Base-by-base conservation (phyloP, 30 jellyfish, hydroid and myxozoan genomes). In the Pelagia noctiluca region DNA sequence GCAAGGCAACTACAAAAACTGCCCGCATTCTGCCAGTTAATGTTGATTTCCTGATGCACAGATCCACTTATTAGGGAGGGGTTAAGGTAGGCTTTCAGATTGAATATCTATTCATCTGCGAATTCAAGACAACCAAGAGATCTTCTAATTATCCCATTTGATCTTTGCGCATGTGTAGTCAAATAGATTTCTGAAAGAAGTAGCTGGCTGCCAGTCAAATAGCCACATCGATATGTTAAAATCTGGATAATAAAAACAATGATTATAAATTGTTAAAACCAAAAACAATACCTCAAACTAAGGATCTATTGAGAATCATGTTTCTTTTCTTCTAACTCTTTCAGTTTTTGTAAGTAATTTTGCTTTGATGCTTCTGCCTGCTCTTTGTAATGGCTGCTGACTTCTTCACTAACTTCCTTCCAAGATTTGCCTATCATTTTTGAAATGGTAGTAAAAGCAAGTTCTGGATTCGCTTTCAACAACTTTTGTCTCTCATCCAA, bases 361-460 rank as follows among this genome's bases (percentile, higher is more conserved):
- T 75, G 42, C 33, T 50, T 75, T 33, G 63, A 13, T 21, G 63
- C 62, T 21, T 53, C 54, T 33, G 71, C 90, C 28, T 49, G 53
- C 42, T 63, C 42, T 35, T 52, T 62, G 47, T 62, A 79, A n/a
- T 33, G 7, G 31, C 31, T 63, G 1, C 24, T 35, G 2, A 62
- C 80, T 10, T 52, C 82, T 35, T 63, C 31, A 16, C 23, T 48
- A 35, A 63, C 23, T 1, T 24, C 68, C 47, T 79, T 79, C 90
- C 90, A 80, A 32, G 37, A 63, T 50, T 12, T 31, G 32, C 71
- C 69, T 19, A 70, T 33, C 48, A 82, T 30, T 2, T 60, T 13
- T 48, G 92, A 78, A 12, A 70, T 67, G 19, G 73, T 65, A 32
- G 77, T 69, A 50, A 82, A 67, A 29, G 53, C 71, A 18, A 82